These are phyloP conservation scores for Onychomys arenicola DNA, from an alignment of 2,797 vertebrate species.

Conservation along the genomic window DNA sequence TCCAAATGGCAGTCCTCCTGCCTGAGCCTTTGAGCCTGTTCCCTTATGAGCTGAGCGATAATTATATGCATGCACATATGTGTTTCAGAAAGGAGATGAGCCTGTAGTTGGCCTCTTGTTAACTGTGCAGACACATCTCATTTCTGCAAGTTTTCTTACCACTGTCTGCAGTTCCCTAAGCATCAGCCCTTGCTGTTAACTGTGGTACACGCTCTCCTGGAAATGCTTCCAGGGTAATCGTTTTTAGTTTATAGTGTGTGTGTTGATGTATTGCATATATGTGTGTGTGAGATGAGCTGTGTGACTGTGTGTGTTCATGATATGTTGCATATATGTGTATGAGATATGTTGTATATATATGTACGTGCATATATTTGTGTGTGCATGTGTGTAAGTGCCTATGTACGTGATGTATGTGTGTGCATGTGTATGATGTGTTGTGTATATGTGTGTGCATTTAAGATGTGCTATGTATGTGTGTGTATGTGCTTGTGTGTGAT, in stretches of 20 bases:
- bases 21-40: slow-evolving; percentile 77
- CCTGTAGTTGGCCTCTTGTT: slow-evolving; percentile 71
- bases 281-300: background rate
- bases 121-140: slow-evolving; percentile 43
- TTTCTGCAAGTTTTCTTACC: slow-evolving; percentile 64
- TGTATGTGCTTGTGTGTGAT: background rate
- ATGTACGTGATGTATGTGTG: background rate
- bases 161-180: slow-evolving; percentile 62
- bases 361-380: too few species aligned
- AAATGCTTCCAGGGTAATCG: background rate
- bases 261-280: background rate
- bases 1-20: slow-evolving; percentile 78
- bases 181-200: slow-evolving; percentile 48
- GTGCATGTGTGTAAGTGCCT: too few species aligned
- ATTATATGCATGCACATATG: slow-evolving; percentile 76
- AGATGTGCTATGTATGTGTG: background rate
- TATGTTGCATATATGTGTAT: background rate
- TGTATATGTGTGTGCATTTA: background rate
- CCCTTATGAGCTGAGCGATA: slow-evolving; percentile 80
- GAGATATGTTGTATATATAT: background rate
- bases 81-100: slow-evolving; percentile 73
- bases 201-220: background rate
- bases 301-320: background rate
- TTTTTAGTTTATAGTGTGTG: background rate
- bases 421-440: background rate